Evolutionary conservation across 1,140 invertebrate genomes (phyloP), one percentile per base, ranked within the genome.

Genomic region (Adelges cooleyi): DNA sequence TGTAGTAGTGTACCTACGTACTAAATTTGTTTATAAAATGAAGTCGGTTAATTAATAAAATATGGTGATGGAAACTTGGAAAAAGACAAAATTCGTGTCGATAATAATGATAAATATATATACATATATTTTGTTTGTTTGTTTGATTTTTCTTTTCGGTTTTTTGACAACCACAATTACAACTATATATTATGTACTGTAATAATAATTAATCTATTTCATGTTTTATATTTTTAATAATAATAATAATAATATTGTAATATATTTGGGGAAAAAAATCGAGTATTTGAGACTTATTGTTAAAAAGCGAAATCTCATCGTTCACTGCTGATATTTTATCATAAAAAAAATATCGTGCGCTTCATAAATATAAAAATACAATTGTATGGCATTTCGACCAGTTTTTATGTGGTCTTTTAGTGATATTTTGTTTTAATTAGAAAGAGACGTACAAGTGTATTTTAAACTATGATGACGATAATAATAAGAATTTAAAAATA

Each of bases 351-450:
- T 48, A 46, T 62, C 11, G 17, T 62, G 42, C 44, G 42, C 46
- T 44, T 46, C 46, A 46, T 46, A 59, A 11, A 33, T 33, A 48
- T 10, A 33, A 62, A 59, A 62, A 46, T 48, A 62, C 25, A 48
- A 17, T 44, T 62, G 44, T 27, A 62, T 29, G 40, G 23, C 42
- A 62, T 62, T 56, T 62, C 46, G 15, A 62, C 25, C 56, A 40
- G 46, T 48, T 62, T 62, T 59, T 59, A 59, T 42, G 54, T 48
- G 42, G 42, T 42, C 56, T 48, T 62, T 62, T 46, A 48, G 56
- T 62, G 42, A 27, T 53, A 23, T 52, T 59, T 62, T 62, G 53
- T 56, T 56, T 56, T 56, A 44, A n/a, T 62, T 27, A 48, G 29
- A 25, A 62, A 15, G 25, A 62, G 42, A 48, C 54, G 40, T 42